phyloP scores from a whole-genome alignment of 2,888 invertebrate species.

The Netelia virgata region DNA sequence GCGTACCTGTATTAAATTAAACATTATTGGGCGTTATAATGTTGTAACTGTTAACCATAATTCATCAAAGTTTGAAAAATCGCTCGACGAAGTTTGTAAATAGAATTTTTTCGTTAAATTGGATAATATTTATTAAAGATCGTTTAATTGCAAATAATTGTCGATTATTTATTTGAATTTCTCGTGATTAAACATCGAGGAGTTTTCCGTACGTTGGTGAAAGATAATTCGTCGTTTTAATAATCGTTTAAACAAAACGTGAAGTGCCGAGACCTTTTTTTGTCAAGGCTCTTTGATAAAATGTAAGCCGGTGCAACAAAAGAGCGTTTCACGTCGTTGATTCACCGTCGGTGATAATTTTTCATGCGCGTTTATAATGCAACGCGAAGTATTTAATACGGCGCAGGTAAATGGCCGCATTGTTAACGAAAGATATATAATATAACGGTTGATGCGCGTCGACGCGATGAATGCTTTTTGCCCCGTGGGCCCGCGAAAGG shows the following conservation, averaged over 20 bases:
- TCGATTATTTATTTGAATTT: no score
- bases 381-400: constrained; percentile 48
- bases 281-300: constrained; percentile 4
- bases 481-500: constrained; percentile 30
- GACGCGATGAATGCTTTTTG: constrained; percentile 36
- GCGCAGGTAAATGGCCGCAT: constrained; percentile 64
- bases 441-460: constrained; percentile 21
- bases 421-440: constrained; percentile 24
- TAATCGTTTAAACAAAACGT: background rate
- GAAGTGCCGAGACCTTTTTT: background rate
- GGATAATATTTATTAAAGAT: no score
- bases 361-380: constrained; percentile 9
- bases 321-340: constrained; percentile 8
- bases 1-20: background rate
- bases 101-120: background rate
- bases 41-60: no score
- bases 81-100: background rate
- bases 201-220: no score
- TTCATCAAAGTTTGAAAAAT: background rate
- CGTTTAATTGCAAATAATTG: no score
- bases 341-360: constrained; percentile 13
- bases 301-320: constrained; percentile 31
- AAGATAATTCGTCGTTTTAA: background rate
- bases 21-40: no score
- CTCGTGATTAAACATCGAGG: no score